Evolutionary conservation across 1,140 invertebrate species (phyloP), one percentile per base, ranked within the genome.

Genomic region (Atta cephalotes): DNA sequence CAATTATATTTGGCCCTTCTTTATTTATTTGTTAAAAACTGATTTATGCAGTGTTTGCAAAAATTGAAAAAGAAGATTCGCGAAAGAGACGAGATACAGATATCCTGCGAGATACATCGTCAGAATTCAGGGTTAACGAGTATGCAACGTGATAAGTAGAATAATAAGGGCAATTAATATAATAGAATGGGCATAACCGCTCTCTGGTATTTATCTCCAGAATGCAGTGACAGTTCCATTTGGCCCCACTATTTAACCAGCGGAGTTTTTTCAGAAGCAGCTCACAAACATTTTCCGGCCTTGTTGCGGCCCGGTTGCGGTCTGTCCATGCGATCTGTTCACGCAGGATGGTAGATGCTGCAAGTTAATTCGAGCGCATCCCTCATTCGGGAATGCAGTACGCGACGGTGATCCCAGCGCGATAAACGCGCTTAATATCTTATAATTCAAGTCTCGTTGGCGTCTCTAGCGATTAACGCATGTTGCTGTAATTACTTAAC

Each of bases 101-200:
- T 21, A 82, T 62, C 25, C 56, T 31, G 53, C 79, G 53, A 45
- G 68, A 72, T 16, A 62, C 21, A 45, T 70, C 35, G 18, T 12
- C 35, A 31, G 53, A n/a, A 25, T 84, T 74, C 56, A 74, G 58
- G 70, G 80, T 74, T 84, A 84, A 82, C 80, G 68, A 62, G 70
- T 63, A 39, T n/a, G 56, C 66, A 66, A 82, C 56, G 68, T 51
- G 70, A 49, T 70, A 70, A 84, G 39, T 74, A 51, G 80, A 84
- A 84, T 84, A 84, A 84, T 84, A 84, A 84, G 56, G 49, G 31
- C 16, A 49, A 49, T 81, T 81, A 81, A 81, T 31, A 31, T 4
- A 31, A 31, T 70, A 56, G 65, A 70, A 81, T 63, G 65, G 56
- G 56, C 25, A 70, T 62, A 84, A 72, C 80, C 80, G 39, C 66